Base-by-base conservation (phyloP, 1,140 invertebrate genomes). In the Mesaphorura yosii region DNA sequence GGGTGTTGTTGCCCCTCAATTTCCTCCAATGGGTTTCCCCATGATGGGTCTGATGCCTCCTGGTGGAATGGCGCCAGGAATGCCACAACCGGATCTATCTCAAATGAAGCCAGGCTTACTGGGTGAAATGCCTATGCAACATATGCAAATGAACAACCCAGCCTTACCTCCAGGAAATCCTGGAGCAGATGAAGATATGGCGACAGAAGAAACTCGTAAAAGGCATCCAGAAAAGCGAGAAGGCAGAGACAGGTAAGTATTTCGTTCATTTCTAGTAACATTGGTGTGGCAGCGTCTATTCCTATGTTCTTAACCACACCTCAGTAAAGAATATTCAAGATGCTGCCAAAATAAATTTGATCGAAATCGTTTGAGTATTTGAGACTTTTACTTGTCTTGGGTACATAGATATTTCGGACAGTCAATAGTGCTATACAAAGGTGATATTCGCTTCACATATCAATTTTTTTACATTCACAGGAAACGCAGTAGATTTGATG, bases 401-500 rank as follows among this genome's bases (percentile, higher is more conserved):
- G 38, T 37, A 34, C 38, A 42, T 6, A 48, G 23, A 23, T 37
- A 17, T 48, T 47, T 23, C 17, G 12, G 34, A 12, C 34, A 42
- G 17, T 19, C n/a, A 42, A 22, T 42, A 12, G 7, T 42, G 40
- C 23, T 19, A 6, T 19, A 6, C n/a, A 12, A 44, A 7, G 45
- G 27, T 20, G 15, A 44, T 26, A 26, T 3, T 4, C 7, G 38
- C 12, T 44, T 51, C 26, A 20, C 23, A 3, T 26, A 53, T 38
- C 19, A 41, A 42, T 29, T 7, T 27, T 38, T 19, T 46, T 23
- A 34, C 14, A 46, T 7, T 37, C 39, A 2, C 14, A 60, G 54
- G 42, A 60, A 57, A 55, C 45, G 58, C 41, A 60, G 58, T 34
- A 26, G 58, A 40, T 60, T 60, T 57, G 49, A 56, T 25, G 47